phyloP scores from a whole-genome alignment of 2,113 vertebrate species.

The Trematomus loennbergii region DNA sequence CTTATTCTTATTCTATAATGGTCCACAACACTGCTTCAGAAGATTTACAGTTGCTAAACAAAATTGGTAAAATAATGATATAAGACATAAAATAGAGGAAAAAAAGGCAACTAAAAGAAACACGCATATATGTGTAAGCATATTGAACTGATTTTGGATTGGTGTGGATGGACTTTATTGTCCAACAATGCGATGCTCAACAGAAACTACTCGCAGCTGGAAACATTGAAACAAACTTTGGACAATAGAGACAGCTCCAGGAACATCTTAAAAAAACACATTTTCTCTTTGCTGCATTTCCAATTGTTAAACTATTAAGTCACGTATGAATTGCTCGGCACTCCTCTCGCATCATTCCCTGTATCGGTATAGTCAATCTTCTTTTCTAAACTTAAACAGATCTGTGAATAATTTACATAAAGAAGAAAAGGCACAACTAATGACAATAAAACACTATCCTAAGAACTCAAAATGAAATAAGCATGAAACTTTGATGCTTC shows the following conservation, averaged over 20 bases:
- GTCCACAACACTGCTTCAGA: neutral
- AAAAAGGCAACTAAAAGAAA: slow-evolving; percentile 1
- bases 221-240: slow-evolving; percentile 39
- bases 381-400: slow-evolving; percentile 29
- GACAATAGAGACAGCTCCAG: slow-evolving; percentile 46
- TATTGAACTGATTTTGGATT: neutral
- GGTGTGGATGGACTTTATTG: slow-evolving; percentile 14
- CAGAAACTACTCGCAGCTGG: slow-evolving; percentile 51
- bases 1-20: neutral
- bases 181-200: slow-evolving; percentile 36
- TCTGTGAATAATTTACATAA: slow-evolving; percentile 76
- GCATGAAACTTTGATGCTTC: slow-evolving; percentile 42
- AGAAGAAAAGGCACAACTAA: slow-evolving; percentile 38
- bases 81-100: neutral
- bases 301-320: neutral
- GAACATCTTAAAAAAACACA: neutral
- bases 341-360: neutral
- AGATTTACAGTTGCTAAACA: neutral
- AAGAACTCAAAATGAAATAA: slow-evolving; percentile 50
- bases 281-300: slow-evolving; percentile 13
- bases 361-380: slow-evolving; percentile 7
- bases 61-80: neutral
- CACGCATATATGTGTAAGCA: neutral
- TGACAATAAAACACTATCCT: slow-evolving; percentile 65
- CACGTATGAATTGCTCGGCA: neutral